Evolutionary conservation across 2,888 invertebrate genomes (phyloP), one percentile per base, ranked within the genome.

Genomic region (Zaprionus lineosus): DNA sequence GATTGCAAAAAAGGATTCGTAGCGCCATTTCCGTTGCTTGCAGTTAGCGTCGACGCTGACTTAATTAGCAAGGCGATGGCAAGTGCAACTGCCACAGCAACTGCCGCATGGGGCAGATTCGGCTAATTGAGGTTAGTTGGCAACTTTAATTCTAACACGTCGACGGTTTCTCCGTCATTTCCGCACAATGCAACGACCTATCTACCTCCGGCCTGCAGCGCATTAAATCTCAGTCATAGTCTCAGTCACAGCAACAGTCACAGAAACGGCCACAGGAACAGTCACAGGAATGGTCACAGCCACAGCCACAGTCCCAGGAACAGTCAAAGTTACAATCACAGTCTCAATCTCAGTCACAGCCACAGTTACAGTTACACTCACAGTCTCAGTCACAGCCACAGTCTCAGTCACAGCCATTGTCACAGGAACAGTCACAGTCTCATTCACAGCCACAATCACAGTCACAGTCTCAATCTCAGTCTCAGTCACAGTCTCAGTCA

Each of bases 41-140:
- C 52, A 61, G 55, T 36, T 31, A 53, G 33, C 70, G 61, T 44
- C 52, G 65, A 58, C 64, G 72, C 68, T 66, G 81, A 81, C 84
- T 83, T 81, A 81, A 81, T 81, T 83, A 81, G 81, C 74, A 33
- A 18, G 31, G 28, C 15, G 8, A 56, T 39, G 29, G 41, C 21
- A 31, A 29, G 7, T 24, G 57, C 14, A 8, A 7, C 12, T 3
- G 50, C 21, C 28, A 33, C 31, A 16, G 16, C 41, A 47, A 48
- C 21, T 26, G 28, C 21, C 12, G 15, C 48, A 40, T 44, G 60
- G 51, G 44, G 39, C 63, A 52, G 62, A 43, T 31, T 15, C 34
- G 36, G 50, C 62, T 78, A 78, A 78, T 78, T 78, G 72, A 68
- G 77, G 71, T 74, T 77, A 63, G 65, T 61, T 65, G 81, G 12